Evolutionary conservation across 1,140 invertebrate species (phyloP).

Genomic region (Anoplophora glabripennis): DNA sequence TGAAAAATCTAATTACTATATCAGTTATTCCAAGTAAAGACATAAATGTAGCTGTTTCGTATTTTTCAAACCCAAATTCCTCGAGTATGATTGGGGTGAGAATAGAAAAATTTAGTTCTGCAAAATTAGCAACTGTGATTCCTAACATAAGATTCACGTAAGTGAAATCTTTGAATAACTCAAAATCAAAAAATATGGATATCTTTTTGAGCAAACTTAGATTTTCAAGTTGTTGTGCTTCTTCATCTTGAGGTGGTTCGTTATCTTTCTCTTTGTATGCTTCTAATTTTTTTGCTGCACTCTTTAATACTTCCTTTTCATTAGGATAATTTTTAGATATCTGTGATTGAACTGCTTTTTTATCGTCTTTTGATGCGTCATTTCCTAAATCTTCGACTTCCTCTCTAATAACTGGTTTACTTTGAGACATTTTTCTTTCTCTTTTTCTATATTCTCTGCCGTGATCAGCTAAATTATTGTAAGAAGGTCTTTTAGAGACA

Average conservation of each 20-base stretch:
- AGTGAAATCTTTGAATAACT: slow-evolving; percentile 55
- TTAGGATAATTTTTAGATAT: no score
- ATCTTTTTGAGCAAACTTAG: slow-evolving; percentile 38
- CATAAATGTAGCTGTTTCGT: slow-evolving; percentile 60
- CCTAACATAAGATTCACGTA: slow-evolving; percentile 66
- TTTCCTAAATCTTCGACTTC: no score
- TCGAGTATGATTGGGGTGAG: slow-evolving; percentile 64
- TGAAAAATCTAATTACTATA: slow-evolving; percentile 57
- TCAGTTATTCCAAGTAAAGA: slow-evolving; percentile 58
- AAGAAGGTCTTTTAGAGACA: no score
- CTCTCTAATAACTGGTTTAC: no score
- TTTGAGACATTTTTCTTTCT: no score
- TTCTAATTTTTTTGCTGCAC: slow-evolving; percentile 4
- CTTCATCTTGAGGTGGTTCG: slow-evolving; percentile 1
- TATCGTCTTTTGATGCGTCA: no score
- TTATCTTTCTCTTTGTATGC: slow-evolving; percentile 17
- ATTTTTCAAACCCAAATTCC: slow-evolving; percentile 56
- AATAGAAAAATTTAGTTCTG: slow-evolving; percentile 66
- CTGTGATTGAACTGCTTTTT: no score
- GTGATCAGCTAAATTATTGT: no score
- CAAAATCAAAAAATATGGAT: slow-evolving; percentile 54
- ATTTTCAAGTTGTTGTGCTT: not conserved
- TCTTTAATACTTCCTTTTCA: no score
- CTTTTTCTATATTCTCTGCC: no score
- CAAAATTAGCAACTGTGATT: slow-evolving; percentile 63